A percentile compares a stretch with the other conserved stretches of the same genome.
phyloP scores from a whole-genome alignment of 2,797 vertebrate genomes.

The Galago senegalensis region DNA sequence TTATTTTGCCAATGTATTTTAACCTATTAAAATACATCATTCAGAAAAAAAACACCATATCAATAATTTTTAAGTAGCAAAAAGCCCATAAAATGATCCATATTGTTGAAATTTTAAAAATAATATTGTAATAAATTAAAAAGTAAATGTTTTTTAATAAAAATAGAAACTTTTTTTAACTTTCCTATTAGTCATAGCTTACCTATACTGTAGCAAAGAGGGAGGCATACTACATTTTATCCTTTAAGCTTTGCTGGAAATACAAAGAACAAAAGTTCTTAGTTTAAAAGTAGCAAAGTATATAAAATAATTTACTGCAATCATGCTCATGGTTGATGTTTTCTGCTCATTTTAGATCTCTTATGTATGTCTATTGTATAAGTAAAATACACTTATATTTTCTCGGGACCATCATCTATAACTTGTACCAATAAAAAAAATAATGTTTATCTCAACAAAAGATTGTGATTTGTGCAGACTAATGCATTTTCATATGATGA shows the following conservation, averaged over 20 bases:
- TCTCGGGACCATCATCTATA: constrained; percentile 70
- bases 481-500: not conserved
- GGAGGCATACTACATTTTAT: constrained; percentile 31
- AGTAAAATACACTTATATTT: constrained; percentile 80
- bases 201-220: not conserved
- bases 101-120: constrained; percentile 17
- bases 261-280: constrained; percentile 75
- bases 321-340: constrained; percentile 84
- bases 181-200: not conserved
- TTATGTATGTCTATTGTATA: not conserved
- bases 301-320: constrained; percentile 86
- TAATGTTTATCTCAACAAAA: constrained; percentile 66
- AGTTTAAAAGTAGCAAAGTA: constrained; percentile 81
- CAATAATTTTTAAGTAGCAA: not conserved
- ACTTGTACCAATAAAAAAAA: constrained; percentile 71
- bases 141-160: not conserved
- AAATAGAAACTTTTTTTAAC: not conserved
- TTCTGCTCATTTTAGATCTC: constrained; percentile 78
- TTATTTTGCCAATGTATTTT: constrained; percentile 18
- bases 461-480: not conserved
- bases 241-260: constrained; percentile 59
- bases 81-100: not conserved
- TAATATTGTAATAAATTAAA: not conserved
- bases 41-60: not conserved
- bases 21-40: not conserved